phyloP scores from a whole-genome alignment of 1,140 invertebrate genomes.

The Bombus impatiens region DNA sequence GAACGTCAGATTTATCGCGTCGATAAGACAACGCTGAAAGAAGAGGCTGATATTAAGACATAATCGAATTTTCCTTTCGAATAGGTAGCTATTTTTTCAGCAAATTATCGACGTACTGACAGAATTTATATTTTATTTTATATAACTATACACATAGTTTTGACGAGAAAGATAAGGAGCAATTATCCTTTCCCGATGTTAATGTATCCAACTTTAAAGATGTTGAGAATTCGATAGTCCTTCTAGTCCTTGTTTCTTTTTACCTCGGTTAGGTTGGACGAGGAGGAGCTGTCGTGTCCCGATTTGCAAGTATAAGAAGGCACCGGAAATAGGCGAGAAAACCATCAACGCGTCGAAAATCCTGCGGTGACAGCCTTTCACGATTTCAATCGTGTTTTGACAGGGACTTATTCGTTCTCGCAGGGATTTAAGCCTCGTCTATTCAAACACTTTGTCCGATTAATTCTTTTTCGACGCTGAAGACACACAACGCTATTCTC shows the following conservation, averaged over 20 bases:
- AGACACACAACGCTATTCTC: slow-evolving; percentile 20
- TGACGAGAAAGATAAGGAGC: too few relatives aligned
- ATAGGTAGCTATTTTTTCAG: background rate
- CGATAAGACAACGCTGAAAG: background rate
- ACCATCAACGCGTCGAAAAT: slow-evolving; percentile 46
- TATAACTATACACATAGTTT: too few relatives aligned
- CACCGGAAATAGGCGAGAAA: slow-evolving; percentile 21
- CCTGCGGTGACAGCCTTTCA: slow-evolving; percentile 41
- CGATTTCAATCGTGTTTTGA: slow-evolving; percentile 59
- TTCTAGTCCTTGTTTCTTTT: too few relatives aligned
- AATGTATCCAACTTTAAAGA: too few relatives aligned
- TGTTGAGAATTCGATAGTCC: too few relatives aligned
- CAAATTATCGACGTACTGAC: background rate
- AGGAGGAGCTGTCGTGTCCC: background rate
- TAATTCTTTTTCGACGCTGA: background rate
- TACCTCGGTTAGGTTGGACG: background rate
- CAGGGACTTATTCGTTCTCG: slow-evolving; percentile 53
- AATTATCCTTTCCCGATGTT: too few relatives aligned
- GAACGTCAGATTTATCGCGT: background rate
- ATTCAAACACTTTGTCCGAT: slow-evolving; percentile 51
- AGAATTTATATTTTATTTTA: background rate
- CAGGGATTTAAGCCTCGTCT: slow-evolving; percentile 39
- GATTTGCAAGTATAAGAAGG: slow-evolving; percentile 11
- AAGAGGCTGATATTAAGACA: background rate
- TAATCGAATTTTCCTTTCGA: background rate